Conservation (phyloP, 2,113 vertebrate species). For the Rhagologus leucostigma region DNA sequence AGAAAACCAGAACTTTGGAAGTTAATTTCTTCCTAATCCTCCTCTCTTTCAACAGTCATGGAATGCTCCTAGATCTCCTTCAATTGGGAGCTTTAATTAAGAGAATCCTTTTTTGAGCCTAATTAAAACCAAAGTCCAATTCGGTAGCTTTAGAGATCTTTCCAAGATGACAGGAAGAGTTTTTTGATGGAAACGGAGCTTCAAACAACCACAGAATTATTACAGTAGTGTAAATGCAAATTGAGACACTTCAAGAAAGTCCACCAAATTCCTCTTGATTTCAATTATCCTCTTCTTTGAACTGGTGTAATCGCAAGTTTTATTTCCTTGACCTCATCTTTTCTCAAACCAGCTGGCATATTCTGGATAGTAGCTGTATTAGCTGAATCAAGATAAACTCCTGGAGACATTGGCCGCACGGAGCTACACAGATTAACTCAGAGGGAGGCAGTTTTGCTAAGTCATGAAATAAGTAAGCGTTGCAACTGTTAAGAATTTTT, state of each 20-base stretch:
- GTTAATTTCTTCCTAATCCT: conserved; percentile 21
- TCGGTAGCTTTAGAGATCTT: not conserved
- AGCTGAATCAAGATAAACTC: not conserved
- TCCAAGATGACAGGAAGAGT: not conserved
- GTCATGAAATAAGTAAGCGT: not conserved
- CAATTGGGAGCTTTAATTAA: conserved; percentile 17
- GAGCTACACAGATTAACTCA: not conserved
- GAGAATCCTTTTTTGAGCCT: not conserved
- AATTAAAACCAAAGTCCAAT: conserved; percentile 12
- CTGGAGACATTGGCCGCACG: not conserved
- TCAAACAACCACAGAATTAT: not conserved
- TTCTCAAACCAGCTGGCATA: not conserved
- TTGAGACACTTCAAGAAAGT: not conserved
- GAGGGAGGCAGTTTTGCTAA: not conserved
- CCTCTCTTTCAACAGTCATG: not conserved
- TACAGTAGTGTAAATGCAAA: not conserved
- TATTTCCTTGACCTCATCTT: not conserved
- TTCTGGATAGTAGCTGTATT: not conserved
- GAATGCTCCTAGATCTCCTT: conserved; percentile 9
- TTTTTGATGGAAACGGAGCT: not conserved
- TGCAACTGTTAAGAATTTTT: not conserved
- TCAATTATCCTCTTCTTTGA: conserved; percentile 1
- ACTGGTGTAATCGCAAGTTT: not conserved
- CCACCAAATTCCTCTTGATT: not conserved
- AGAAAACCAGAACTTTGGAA: not conserved